Evolutionary conservation across 2,888 invertebrate genomes (phyloP), one percentile per base, ranked within the genome.

Genomic region (Eubasilissa splendida): DNA sequence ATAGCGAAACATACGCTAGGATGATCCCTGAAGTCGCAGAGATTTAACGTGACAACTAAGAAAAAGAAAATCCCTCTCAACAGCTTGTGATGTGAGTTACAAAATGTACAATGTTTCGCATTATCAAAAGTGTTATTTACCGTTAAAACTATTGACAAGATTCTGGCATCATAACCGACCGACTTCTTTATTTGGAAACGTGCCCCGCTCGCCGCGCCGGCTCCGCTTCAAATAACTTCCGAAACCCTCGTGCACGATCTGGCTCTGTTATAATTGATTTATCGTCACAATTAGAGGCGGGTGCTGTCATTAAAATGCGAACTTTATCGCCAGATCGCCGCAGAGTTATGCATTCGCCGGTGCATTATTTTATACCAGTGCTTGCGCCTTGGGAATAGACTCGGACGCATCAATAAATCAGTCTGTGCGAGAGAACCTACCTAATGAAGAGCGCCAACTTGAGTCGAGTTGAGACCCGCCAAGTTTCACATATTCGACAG

Each of bases 221-320:
- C 42, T 22, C 71, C 53, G 33, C 54, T 53, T 71, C 71, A 14
- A 71, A 14, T 68, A 71, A 14, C 31, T 54, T 54, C 71, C 54
- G 22, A 54, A 71, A 68, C 68, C 14, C 71, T 71, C 54, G n/a
- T 53, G 53, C 71, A 71, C 78, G 78, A 63, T 52, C 63, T 52
- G 22, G 71, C 78, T 53, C 78, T 50, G 71, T 73, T 73, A 78
- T 42, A 65, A 68, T 78, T 78, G 78, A 78, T 78, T 73, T 78
- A 78, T 73, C 54, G 58, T 53, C 60, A 73, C 78, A 78, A 78
- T 78, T 78, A 78, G 78, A 78, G 78, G 31, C 78, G 60, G 63
- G 59, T 53, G 78, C 71, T 73, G 78, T 78, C 78, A 78, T 78
- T 78, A 78, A 78, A 78, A 78, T 78, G 78, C 78, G 73, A 78